Conservation (phyloP, 2,797 vertebrate species). For the Tenualosa ilisha region DNA sequence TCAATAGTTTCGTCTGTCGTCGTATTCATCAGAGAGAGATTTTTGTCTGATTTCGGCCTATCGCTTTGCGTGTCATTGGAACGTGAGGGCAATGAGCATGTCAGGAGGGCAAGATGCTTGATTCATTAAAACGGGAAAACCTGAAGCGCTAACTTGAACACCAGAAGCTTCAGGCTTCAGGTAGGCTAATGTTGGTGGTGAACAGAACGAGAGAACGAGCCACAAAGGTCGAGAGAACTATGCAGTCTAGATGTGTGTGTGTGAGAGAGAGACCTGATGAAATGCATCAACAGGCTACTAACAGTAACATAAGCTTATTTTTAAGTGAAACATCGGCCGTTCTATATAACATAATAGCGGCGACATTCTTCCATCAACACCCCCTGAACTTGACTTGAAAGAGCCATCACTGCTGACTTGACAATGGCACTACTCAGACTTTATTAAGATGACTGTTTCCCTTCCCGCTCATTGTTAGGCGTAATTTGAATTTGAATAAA, state of each 20-base stretch:
- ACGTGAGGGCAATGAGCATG: too few relatives aligned
- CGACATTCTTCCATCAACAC: background rate
- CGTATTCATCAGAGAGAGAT: background rate
- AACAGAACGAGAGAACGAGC: background rate
- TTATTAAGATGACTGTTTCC: background rate
- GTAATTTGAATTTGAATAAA: too few relatives aligned
- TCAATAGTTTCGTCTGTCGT: background rate
- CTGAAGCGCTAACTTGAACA: conserved; percentile 24
- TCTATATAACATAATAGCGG: background rate
- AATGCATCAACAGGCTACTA: background rate
- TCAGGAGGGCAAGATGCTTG: background rate
- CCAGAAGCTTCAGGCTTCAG: conserved; percentile 49
- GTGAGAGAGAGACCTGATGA: too few relatives aligned
- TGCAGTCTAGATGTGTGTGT: too few relatives aligned
- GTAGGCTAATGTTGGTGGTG: background rate
- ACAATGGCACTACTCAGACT: background rate
- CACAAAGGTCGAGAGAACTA: background rate
- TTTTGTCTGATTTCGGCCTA: too few relatives aligned
- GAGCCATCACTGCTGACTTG: conserved; percentile 6
- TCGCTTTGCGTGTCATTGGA: too few relatives aligned
- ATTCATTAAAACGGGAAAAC: background rate
- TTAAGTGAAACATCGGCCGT: background rate
- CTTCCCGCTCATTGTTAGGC: background rate
- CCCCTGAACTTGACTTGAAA: background rate
- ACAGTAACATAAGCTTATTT: background rate